Evolutionary conservation across 2,888 invertebrate species (phyloP).

Genomic region (Cosmia trapezina): DNA sequence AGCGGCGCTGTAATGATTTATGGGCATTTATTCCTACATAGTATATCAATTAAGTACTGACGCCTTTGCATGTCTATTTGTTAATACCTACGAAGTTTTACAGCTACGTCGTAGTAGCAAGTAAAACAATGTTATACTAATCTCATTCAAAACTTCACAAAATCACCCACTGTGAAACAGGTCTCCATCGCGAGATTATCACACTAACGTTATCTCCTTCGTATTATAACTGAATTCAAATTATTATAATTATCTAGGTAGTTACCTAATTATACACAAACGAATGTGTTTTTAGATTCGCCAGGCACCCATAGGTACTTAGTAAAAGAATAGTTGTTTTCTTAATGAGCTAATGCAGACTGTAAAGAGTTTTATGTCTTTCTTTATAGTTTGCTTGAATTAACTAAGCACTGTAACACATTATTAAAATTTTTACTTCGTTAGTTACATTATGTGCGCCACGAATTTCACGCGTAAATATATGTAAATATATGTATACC

Average conservation of each 20-base stretch:
- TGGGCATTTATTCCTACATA: not conserved
- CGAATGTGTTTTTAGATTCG: constrained; percentile 65
- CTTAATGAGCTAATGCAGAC: constrained; percentile 76
- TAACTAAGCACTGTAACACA: constrained; percentile 80
- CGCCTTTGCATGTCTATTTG: not conserved
- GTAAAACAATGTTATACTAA: constrained; percentile 7
- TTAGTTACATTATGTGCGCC: constrained; percentile 74
- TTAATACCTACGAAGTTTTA: not conserved
- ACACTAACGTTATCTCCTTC: constrained; percentile 65
- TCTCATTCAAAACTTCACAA: constrained; percentile 43
- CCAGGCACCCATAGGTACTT: constrained; percentile 66
- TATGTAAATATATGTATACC: constrained; percentile 79
- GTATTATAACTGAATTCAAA: constrained; percentile 72
- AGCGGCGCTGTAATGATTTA: constrained; percentile 13
- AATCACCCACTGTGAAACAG: constrained; percentile 68
- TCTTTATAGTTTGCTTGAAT: constrained; percentile 81
- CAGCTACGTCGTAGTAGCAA: constrained; percentile 14
- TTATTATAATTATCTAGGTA: constrained; percentile 69
- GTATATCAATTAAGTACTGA: not conserved
- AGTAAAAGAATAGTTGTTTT: constrained; percentile 72
- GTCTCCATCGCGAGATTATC: constrained; percentile 62
- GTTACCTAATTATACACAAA: constrained; percentile 70
- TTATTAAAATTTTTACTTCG: constrained; percentile 79
- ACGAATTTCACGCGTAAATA: constrained; percentile 76
- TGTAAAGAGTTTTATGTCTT: constrained; percentile 80